Base-by-base conservation (phyloP, 2,888 invertebrate genomes). In the Hermodice carunculata region DNA sequence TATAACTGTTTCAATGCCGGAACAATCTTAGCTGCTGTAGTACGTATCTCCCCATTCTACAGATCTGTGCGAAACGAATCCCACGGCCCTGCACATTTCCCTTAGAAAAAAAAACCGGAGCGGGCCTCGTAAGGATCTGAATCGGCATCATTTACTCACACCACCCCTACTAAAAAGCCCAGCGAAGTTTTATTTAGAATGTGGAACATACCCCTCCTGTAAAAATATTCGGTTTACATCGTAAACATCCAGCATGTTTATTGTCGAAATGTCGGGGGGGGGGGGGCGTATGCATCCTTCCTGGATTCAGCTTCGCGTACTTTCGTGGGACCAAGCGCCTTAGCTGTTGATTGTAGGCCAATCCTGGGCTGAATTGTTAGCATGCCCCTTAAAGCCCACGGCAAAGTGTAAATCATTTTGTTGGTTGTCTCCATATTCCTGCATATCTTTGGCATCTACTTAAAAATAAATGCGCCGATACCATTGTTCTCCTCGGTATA, bases 381-480 rank as follows among this genome's bases (percentile, higher is more conserved):
- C 11, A 24, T 11, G n/a, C 28, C 28, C 3, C 24, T n/a, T 28
- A 46, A 24, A 2, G 24, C 46, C 11, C 28, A 24, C 22, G 14
- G 11, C 26, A 46, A 14, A 22, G 26, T 46, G 46, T 19, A 46
- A 28, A 2, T 6, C 26, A 46, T 1, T 46, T 46, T 28, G 17
- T 28, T 4, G 22, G 24, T 46, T 28, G 24, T 2, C 14, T 46
- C 28, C 22, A n/a, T n/a, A 22, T 46, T 28, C n/a, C n/a, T n/a
- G n/a, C 14, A 28, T 17, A 46, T 46, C 46, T 14, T 46, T 24
- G 24, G 46, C 46, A 0, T 11, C n/a, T 46, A 46, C 46, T 17
- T 46, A 28, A 46, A 26, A 46, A 46, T 46, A 28, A 46, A 46
- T 46, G 46, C 46, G 24, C 46, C 46, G 14, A 28, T 24, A 46